Conservation (phyloP, 2,113 vertebrate genomes). For the zebrafish (Danio rerio) region DNA sequence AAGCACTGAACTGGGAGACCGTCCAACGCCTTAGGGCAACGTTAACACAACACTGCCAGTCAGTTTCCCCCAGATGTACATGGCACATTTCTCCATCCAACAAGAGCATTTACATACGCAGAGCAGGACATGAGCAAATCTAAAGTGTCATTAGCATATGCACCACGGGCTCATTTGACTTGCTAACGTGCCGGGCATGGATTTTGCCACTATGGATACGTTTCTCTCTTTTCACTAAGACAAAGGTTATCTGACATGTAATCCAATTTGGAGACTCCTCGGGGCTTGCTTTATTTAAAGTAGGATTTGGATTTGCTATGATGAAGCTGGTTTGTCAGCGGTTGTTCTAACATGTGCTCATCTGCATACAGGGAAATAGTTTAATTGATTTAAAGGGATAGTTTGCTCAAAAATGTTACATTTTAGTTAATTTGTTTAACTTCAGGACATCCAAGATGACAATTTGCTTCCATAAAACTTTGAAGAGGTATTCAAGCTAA, state of each 20-base stretch:
- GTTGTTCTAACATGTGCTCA: neutral
- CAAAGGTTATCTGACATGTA: slow-evolving; percentile 58
- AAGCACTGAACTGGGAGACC: slow-evolving; percentile 41
- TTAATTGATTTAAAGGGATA: slow-evolving; percentile 5
- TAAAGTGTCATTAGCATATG: slow-evolving; percentile 64
- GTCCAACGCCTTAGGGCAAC: slow-evolving; percentile 47
- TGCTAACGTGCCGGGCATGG: slow-evolving; percentile 54
- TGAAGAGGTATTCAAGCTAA: neutral
- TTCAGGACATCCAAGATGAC: neutral
- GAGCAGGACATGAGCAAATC: slow-evolving; percentile 52
- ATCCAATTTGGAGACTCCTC: slow-evolving; percentile 45
- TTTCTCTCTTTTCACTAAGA: slow-evolving; percentile 47
- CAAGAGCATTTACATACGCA: slow-evolving; percentile 56
- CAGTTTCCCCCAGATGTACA: slow-evolving; percentile 50
- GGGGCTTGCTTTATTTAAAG: slow-evolving; percentile 32
- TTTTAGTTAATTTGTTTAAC: neutral
- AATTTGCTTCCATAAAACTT: too few relatives aligned
- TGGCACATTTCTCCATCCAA: slow-evolving; percentile 54
- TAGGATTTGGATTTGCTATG: slow-evolving; percentile 6
- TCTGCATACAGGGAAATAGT: slow-evolving; percentile 28
- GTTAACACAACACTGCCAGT: slow-evolving; percentile 33
- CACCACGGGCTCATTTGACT: slow-evolving; percentile 58
- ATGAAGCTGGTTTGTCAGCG: neutral
- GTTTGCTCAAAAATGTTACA: neutral
- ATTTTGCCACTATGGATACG: slow-evolving; percentile 54